Conservation (phyloP, 2,888 invertebrate genomes). For the Uloborus plumipes region DNA sequence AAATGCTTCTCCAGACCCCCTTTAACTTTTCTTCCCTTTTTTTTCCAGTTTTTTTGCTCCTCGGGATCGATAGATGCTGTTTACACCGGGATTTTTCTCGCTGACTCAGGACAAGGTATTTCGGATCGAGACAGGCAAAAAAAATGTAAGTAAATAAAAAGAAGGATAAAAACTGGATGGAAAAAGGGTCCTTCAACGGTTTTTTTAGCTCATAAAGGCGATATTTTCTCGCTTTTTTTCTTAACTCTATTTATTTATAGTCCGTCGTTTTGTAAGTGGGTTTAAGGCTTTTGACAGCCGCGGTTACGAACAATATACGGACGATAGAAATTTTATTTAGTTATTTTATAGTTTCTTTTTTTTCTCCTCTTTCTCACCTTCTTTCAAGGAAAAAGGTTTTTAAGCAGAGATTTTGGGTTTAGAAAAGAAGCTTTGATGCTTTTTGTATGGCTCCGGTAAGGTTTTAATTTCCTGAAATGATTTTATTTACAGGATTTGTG, state of each 20-base stretch:
- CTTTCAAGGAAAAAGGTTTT: too few relatives aligned
- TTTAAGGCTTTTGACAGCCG: slow-evolving; percentile 28
- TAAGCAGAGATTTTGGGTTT: too few relatives aligned
- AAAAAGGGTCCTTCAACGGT: slow-evolving; percentile 26
- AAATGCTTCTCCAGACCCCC: slow-evolving; percentile 12
- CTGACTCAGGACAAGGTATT: slow-evolving; percentile 56
- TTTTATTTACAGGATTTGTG: too few relatives aligned
- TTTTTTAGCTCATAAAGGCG: slow-evolving; percentile 49
- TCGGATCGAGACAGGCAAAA: slow-evolving; percentile 39
- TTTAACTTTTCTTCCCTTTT: slow-evolving; percentile 6
- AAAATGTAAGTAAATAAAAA: slow-evolving; percentile 5
- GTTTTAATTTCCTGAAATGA: too few relatives aligned
- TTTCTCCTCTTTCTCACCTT: background rate
- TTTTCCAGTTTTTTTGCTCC: background rate
- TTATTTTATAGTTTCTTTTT: slow-evolving; percentile 18
- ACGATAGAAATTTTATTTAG: too few relatives aligned
- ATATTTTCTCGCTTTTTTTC: slow-evolving; percentile 40
- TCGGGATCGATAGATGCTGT: slow-evolving; percentile 52
- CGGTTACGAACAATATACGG: slow-evolving; percentile 30
- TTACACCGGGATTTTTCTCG: slow-evolving; percentile 57
- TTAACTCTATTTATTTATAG: slow-evolving; percentile 47
- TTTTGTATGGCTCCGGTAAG: too few relatives aligned
- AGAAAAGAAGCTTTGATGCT: too few relatives aligned
- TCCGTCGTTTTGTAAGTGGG: slow-evolving; percentile 43
- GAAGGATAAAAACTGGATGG: too few relatives aligned